Percentiles rank a stretch among this genome's conserved stretches.
These are phyloP conservation scores for Artibeus lituratus DNA, from an alignment of 2,797 vertebrate species.

Conservation along the genomic window DNA sequence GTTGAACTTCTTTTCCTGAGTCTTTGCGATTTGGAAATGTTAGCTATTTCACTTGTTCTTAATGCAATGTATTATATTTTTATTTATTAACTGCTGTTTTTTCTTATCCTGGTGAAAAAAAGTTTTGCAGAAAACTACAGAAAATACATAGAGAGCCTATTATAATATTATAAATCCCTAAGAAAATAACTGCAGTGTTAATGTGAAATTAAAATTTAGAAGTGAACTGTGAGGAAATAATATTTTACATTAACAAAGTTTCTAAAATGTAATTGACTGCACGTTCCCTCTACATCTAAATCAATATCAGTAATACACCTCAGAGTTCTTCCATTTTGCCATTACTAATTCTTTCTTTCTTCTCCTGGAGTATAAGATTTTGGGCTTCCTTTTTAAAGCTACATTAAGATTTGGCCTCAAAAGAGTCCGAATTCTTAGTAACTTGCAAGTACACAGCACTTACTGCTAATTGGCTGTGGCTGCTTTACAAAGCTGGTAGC, in stretches of 20 bases:
- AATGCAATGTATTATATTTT: not conserved
- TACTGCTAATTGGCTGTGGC: conserved; percentile 33
- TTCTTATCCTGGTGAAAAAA: not conserved
- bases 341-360: conserved; percentile 20
- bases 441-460: not conserved
- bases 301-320: conserved; percentile 12
- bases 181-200: not conserved
- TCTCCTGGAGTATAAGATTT: not conserved
- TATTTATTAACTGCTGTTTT: not conserved
- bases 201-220: not conserved
- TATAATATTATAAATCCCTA: not conserved
- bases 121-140: not conserved
- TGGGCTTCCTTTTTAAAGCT: not conserved
- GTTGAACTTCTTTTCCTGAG: not conserved
- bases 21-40: not conserved
- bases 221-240: not conserved
- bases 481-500: conserved; percentile 45
- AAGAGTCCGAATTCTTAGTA: conserved; percentile 11
- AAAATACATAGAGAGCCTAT: not conserved
- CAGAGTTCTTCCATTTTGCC: conserved; percentile 5
- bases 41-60: not conserved
- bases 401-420: conserved; percentile 17
- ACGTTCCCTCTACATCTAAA: not conserved
- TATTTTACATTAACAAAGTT: not conserved
- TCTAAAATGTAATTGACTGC: not conserved